These are phyloP conservation scores for Trissoscelio sp. DNA, from an alignment of 2,888 invertebrate genomes.

Conservation along the genomic window DNA sequence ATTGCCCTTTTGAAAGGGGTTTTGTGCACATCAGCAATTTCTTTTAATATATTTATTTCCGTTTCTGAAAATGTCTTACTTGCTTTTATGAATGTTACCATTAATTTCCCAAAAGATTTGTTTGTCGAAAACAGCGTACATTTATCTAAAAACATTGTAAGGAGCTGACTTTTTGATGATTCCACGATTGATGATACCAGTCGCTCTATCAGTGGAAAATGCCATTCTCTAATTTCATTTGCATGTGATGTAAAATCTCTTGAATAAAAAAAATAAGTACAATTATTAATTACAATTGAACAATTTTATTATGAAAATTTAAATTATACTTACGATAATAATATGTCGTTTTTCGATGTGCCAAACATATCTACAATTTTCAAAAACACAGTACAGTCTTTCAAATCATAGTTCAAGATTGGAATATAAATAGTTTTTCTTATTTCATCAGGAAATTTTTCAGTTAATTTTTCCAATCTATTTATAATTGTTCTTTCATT, in stretches of 20 bases:
- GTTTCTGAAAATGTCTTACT: constrained; percentile 71
- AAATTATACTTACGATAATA: constrained; percentile 71
- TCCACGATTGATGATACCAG: constrained; percentile 70
- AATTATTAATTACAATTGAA: too few species aligned
- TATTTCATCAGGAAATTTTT: constrained; percentile 77
- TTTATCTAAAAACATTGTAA: constrained; percentile 73
- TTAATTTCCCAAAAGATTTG: constrained; percentile 75
- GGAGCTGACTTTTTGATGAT: constrained; percentile 71
- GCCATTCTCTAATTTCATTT: constrained; percentile 77
- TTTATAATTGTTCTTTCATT: constrained; percentile 73
- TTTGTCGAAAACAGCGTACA: constrained; percentile 74
- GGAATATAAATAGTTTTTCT: constrained; percentile 75
- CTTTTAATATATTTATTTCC: constrained; percentile 72
- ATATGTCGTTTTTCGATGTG: constrained; percentile 39
- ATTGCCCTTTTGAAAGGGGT: constrained; percentile 74
- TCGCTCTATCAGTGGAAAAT: constrained; percentile 73
- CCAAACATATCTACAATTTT: constrained; percentile 69
- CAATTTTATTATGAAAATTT: not conserved
- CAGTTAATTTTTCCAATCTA: constrained; percentile 70
- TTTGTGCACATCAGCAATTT: constrained; percentile 75
- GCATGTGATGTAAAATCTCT: constrained; percentile 75
- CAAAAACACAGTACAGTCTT: constrained; percentile 69
- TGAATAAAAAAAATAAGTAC: constrained; percentile 45
- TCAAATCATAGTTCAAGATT: constrained; percentile 74
- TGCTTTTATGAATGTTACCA: constrained; percentile 74